Evolutionary conservation across 2,113 vertebrate species (phyloP), one percentile per base, ranked within the genome.

Genomic region (Seriola quinqueradiata): DNA sequence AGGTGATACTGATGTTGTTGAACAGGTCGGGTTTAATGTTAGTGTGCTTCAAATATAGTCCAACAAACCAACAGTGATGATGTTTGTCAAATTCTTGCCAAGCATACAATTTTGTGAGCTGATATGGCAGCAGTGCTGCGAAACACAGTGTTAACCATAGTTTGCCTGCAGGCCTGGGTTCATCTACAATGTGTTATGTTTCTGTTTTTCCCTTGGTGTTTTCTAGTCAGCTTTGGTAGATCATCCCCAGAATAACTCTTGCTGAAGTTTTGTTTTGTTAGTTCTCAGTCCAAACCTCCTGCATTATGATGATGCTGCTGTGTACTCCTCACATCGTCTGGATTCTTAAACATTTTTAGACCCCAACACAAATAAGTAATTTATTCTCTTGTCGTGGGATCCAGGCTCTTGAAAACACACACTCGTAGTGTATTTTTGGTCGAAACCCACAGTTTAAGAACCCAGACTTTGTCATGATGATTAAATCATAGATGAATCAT

Each of bases 401-500:
- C 1, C 19, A 52, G 63, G 28, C 55, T 13, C 38, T 6, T 60
- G 17, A 61, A 81, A 76, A 75, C 61, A 85, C 36, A 44, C 38
- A 23, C 9, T 10, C 3, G 10, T 7, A 12, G 14, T 36, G 19
- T 72, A 36, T 74, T 78, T 83, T 63, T 63, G 44, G 65, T 42
- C 25, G n/a, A 34, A 80, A 60, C 3, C 21, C 17, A 58, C 13
- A 84, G 64, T 92, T 82, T 75, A 85, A 86, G 83, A 89, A 87
- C 82, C 80, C 85, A 89, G 79, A 85, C 52, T 5, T 11, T 58
- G 65, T 77, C 52, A 54, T 25, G 11, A 88, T 67, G 17, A 25
- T 28, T 52, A 48, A 90, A 92, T 90, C 85, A 91, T 42, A 25
- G 57, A 66, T 55, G 72, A 92, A 90, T 92, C 78, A 92, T 44